Base-by-base conservation (phyloP, 2,113 vertebrate species). In the Oncorhynchus masou region DNA sequence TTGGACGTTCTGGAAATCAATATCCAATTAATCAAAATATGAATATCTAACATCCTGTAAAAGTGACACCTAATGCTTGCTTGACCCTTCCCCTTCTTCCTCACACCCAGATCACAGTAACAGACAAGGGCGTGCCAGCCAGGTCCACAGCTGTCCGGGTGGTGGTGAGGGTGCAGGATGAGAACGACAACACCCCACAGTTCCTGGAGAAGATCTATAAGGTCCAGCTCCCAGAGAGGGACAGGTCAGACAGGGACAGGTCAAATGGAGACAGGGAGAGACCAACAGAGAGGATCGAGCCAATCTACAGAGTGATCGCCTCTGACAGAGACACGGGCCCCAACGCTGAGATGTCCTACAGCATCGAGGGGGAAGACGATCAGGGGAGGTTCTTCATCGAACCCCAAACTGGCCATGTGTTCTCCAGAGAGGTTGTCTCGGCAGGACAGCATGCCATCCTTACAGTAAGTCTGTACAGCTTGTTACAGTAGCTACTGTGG, bases 121-220 rank as follows among this genome's bases (percentile, higher is more conserved):
- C 93, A 27, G 95, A 96, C 81, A 92, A 91, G 0, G 95, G 94
- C 22, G 77, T 49, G 25, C 93, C 93, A 69, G 74, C 94, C 64
- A 94, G 88, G 70, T 94, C 94, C 39, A 92, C 94, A 7, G 5
- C 88, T 62, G 85, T 92, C 34, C 87, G 93, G 24, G 93, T 95
- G 24, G 92, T 96, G 27, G 94, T 96, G 77, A 95, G 93, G 79
- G 93, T 96, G 69, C 91, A 94, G 22, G 95, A 96, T 84, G 95
- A 95, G 85, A 96, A 96, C 79, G 95, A 96, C 89, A 95, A 95
- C 79, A 93, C 93, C 31, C 95, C 95, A 51, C 93, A 94, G 71
- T 96, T 96, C 88, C 80, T 95, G 72, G 94, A 96, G 71, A 95
- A 95, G 80, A 92, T 95, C 88, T 96, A 95, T 84, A 93, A 94